phyloP scores from a whole-genome alignment of 1,140 invertebrate species.

The Nomia melanderi region DNA sequence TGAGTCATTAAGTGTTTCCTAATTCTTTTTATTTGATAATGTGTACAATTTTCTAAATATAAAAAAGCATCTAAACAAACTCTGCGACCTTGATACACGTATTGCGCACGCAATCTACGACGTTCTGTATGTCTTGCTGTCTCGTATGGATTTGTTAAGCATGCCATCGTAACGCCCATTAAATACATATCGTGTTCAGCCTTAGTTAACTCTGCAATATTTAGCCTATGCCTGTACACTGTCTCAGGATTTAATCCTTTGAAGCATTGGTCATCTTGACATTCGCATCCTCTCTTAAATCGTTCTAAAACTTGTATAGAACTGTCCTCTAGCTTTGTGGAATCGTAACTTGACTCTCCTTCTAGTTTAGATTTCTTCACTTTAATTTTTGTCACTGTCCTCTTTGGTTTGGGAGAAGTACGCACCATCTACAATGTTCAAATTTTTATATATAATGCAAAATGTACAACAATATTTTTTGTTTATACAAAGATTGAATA shows the following conservation, averaged over 20 bases:
- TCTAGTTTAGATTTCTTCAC: slow-evolving; percentile 80
- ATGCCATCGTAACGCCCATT: slow-evolving; percentile 91
- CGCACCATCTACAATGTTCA: slow-evolving; percentile 41
- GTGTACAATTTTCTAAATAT: slow-evolving; percentile 90
- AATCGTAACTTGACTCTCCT: slow-evolving; percentile 78
- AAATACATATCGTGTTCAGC: slow-evolving; percentile 87
- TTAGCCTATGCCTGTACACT: slow-evolving; percentile 88
- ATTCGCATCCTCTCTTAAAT: slow-evolving; percentile 88
- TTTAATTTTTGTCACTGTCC: slow-evolving; percentile 44
- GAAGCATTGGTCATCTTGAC: slow-evolving; percentile 88
- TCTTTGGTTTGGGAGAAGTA: slow-evolving; percentile 46
- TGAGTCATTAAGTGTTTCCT: slow-evolving; percentile 89
- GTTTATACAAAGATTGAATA: background rate
- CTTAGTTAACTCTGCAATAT: slow-evolving; percentile 89
- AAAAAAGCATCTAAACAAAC: slow-evolving; percentile 90
- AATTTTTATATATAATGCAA: background rate
- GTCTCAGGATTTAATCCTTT: slow-evolving; percentile 86
- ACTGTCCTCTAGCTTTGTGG: slow-evolving; percentile 83
- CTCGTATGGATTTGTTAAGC: slow-evolving; percentile 87
- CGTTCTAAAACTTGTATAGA: slow-evolving; percentile 85
- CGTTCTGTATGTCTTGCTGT: slow-evolving; percentile 88
- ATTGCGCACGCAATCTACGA: slow-evolving; percentile 86
- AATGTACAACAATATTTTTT: background rate
- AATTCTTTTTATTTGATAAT: slow-evolving; percentile 89
- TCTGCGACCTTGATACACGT: slow-evolving; percentile 88